Evolutionary conservation across 2,888 invertebrate genomes (phyloP), one percentile per base, ranked within the genome.

Genomic region (Synanthedon formicaeformis): DNA sequence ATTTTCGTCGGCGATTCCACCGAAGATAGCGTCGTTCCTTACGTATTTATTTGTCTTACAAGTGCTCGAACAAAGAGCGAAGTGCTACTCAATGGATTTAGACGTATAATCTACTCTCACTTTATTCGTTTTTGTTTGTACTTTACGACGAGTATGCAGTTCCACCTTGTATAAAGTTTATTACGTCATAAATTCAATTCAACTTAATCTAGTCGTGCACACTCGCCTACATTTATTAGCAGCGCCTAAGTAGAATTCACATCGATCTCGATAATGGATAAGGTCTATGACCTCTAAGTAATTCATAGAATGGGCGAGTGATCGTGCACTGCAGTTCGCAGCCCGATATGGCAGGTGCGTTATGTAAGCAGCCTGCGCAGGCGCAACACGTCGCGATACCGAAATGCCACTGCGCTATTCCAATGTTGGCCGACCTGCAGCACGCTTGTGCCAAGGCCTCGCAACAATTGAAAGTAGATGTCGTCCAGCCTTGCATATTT

Each of bases 331-430:
- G 81, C 75, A 78, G 80, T 78, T 66, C 68, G 65, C 71, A 61
- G 76, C 79, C 78, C 71, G 81, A 85, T 85, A 86, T 80, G 86
- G 86, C 87, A 86, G 86, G 86, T 86, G 85, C 73, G 83, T 86
- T 86, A 85, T 84, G 85, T 85, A 86, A 87, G 50, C 53, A 51
- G 50, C 76, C 75, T 60, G 65, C 63, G 78, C 78, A 67, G 64
- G 67, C 69, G 45, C 53, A 50, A 66, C 69, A 69, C 66, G 67
- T 67, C 69, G 61, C 58, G 67, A 70, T 67, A 75, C 75, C 73
- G 34, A 80, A 83, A 83, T 83, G 79, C 79, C 78, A 80, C 71
- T 63, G 73, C 67, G 71, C 75, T 77, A 75, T 73, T 76, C 78
- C 75, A 72, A 73, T 71, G 74, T 72, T 71, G 69, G 53, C 53